These are phyloP conservation scores for Xenops minutus DNA, from an alignment of 2,797 vertebrate genomes.

Conservation along the genomic window DNA sequence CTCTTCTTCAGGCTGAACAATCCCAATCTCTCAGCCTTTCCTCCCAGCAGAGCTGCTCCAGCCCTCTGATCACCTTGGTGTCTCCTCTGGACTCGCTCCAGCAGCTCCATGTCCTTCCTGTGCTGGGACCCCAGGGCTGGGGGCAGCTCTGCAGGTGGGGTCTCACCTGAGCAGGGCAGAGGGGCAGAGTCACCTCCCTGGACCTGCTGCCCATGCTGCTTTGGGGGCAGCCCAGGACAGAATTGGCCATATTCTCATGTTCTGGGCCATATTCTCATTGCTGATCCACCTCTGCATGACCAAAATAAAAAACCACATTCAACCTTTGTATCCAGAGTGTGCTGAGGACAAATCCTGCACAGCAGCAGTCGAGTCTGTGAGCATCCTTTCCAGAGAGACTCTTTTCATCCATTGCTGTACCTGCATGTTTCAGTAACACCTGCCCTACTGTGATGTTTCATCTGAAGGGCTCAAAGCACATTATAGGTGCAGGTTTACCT, in stretches of 20 bases:
- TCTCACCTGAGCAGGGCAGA: neutral
- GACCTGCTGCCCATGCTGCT: neutral
- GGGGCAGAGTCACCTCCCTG: neutral
- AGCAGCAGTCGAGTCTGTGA: rapidly evolving
- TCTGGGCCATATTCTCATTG: neutral
- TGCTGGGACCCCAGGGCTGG: neutral
- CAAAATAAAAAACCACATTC: neutral
- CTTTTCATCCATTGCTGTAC: neutral
- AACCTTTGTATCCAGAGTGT: neutral
- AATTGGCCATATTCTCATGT: neutral
- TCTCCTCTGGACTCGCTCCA: neutral
- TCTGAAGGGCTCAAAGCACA: neutral
- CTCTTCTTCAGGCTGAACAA: neutral
- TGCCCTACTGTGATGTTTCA: neutral
- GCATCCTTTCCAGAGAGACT: neutral
- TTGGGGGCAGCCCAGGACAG: neutral
- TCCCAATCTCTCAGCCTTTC: neutral
- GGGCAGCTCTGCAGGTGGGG: neutral
- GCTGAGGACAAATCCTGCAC: neutral
- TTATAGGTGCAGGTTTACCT: neutral
- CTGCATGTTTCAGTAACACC: neutral
- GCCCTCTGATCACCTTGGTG: neutral
- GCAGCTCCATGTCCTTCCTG: neutral
- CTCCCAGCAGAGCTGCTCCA: neutral
- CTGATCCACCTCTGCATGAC: neutral